Evolutionary conservation across 2,113 vertebrate genomes (phyloP), one percentile per base, ranked within the genome.

Genomic region (Syrrhaptes paradoxus): DNA sequence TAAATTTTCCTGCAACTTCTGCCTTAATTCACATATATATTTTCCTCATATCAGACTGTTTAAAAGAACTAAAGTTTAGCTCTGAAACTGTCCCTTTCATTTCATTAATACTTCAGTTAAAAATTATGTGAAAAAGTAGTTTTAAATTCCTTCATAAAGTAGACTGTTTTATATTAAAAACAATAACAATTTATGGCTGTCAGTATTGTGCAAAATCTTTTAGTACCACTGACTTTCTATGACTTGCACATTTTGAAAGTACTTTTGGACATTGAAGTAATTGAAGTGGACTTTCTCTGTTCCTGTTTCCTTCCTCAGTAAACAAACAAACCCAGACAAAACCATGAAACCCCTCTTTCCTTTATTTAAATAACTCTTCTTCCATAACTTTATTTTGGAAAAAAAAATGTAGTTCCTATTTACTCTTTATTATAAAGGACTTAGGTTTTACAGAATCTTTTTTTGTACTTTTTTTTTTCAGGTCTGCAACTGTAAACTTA

Each of bases 311-410:
- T 73, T 73, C 15, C 16, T 81, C n/a, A 49, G 55, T 34, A 68
- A 81, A 36, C 9, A 66, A 71, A 57, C 12, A 52, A 46, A 77
- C 8, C 2, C 17, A 46, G 51, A 51, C 5, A 55, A 70, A 84
- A 28, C 0, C 21, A 73, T 59, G 10, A 10, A 65, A 20, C 2
- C 1, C 2, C 3, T 6, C 16, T 75, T n/a, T 76, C 22, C 6
- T 72, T 71, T 46, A 34, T 14, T 25, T 71, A 68, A 70, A 28
- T 10, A 48, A 31, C 4, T 36, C 13, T 67, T 71, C 9, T 22
- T 52, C 12, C 20, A 9, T 77, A 63, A 46, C 7, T 41, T 7
- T 45, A 4, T 68, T 67, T 13, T 31, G 5, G 12, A 43, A 38
- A 65, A 32, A n/a, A 18, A 34, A 17, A 13, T 13, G 36, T 54